Conservation (phyloP, 2,113 vertebrate genomes). For the Corythoichthys haematopterus region DNA sequence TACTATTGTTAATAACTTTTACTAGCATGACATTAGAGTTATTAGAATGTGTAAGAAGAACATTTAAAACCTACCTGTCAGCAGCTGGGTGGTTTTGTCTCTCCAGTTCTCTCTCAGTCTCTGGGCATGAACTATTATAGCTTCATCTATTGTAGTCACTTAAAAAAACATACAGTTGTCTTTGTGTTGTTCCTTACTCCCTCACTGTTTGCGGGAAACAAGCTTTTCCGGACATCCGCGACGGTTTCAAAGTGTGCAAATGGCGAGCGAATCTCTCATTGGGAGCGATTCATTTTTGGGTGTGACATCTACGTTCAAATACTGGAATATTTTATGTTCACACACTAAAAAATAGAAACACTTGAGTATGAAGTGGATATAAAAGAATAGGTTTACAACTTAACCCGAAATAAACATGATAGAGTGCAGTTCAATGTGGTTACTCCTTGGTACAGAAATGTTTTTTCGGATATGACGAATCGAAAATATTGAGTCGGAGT, state of each 20-base stretch:
- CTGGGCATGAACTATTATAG: not conserved
- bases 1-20: conserved; percentile 5
- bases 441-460: not conserved
- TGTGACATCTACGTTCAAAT: conserved; percentile 14
- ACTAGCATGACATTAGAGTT: not conserved
- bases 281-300: conserved; percentile 15
- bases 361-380: not conserved
- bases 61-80: conserved; percentile 32
- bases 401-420: not conserved
- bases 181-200: not conserved
- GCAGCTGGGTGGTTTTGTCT: not conserved
- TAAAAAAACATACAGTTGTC: not conserved
- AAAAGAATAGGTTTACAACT: not conserved
- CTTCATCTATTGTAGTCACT: conserved; percentile 3
- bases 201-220: conserved; percentile 22
- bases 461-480: not conserved
- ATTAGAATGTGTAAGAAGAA: not conserved
- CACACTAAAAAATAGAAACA: not conserved
- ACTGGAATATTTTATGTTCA: not conserved
- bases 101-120: conserved; percentile 4
- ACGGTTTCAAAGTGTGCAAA: conserved; percentile 5
- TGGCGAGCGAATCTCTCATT: not conserved
- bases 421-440: not conserved
- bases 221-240: conserved; percentile 51
- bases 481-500: not conserved